phyloP scores from a whole-genome alignment of 2,888 invertebrate genomes.

The Euclidia mi region DNA sequence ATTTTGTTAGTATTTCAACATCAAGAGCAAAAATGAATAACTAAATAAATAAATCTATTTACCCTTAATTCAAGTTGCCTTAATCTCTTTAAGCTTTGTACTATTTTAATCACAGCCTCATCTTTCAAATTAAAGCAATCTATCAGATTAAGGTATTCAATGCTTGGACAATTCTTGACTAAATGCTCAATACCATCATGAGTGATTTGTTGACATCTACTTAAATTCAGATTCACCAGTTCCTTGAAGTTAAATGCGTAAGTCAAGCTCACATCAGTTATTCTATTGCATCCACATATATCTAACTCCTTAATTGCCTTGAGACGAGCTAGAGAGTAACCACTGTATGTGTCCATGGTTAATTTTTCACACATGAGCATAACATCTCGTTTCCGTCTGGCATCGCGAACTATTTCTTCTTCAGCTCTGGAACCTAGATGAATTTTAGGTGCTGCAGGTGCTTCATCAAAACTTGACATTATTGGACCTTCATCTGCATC shows the following conservation, averaged over 20 bases:
- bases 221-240: constrained; percentile 90
- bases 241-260: constrained; percentile 92
- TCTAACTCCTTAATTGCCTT: constrained; percentile 90
- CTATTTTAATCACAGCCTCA: constrained; percentile 84
- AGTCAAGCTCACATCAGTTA: constrained; percentile 93
- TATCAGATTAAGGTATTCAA: constrained; percentile 92
- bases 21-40: neutral
- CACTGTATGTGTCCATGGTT: constrained; percentile 76
- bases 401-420: constrained; percentile 92
- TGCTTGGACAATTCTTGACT: constrained; percentile 92
- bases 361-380: constrained; percentile 91
- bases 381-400: constrained; percentile 91
- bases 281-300: constrained; percentile 92
- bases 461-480: constrained; percentile 72
- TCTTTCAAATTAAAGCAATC: constrained; percentile 93
- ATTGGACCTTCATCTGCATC: constrained; percentile 72
- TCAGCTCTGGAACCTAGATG: constrained; percentile 92
- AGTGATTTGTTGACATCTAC: constrained; percentile 93
- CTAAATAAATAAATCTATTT: constrained; percentile 26
- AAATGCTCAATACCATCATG: constrained; percentile 91
- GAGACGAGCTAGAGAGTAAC: constrained; percentile 89
- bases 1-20: neutral
- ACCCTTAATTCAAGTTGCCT: constrained; percentile 90
- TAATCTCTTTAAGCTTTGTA: constrained; percentile 82
- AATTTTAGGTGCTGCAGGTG: constrained; percentile 77